These are phyloP conservation scores for Meta bourneti DNA, from an alignment of 2,888 invertebrate genomes.

Conservation along the genomic window DNA sequence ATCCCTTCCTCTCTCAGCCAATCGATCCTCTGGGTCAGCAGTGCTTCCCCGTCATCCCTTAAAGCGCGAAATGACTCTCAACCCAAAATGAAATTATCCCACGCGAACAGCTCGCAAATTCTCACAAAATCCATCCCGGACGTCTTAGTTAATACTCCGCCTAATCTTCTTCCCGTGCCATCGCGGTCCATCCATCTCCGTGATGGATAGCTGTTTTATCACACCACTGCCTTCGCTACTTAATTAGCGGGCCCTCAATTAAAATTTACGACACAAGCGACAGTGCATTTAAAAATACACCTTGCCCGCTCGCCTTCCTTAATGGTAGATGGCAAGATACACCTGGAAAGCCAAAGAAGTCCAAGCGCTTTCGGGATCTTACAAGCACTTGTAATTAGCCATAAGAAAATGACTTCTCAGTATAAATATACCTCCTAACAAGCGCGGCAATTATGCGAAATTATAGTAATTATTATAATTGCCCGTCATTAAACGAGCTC, in stretches of 20 bases:
- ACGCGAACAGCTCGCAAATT: neutral
- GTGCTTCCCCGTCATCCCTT: no score
- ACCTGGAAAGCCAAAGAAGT: slow-evolving; percentile 19
- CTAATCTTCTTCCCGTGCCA: slow-evolving; percentile 17
- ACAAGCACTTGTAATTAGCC: slow-evolving; percentile 55
- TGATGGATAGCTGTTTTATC: slow-evolving; percentile 64
- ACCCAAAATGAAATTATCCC: slow-evolving; percentile 18
- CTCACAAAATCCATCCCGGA: slow-evolving; percentile 5
- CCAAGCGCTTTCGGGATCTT: slow-evolving; percentile 1
- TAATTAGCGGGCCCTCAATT: slow-evolving; percentile 63
- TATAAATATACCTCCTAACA: slow-evolving; percentile 66
- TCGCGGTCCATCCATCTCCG: slow-evolving; percentile 39
- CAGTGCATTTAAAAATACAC: slow-evolving; percentile 46
- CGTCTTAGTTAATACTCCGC: slow-evolving; percentile 45
- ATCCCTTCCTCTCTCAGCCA: no score
- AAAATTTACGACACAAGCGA: slow-evolving; percentile 57
- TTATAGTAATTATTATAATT: slow-evolving; percentile 71
- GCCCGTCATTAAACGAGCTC: slow-evolving; percentile 57
- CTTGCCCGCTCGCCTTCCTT: neutral
- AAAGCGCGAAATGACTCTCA: no score
- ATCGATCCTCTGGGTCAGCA: no score
- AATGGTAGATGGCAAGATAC: slow-evolving; percentile 17
- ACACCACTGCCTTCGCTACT: slow-evolving; percentile 41
- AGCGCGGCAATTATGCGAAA: slow-evolving; percentile 61
- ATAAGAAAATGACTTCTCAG: slow-evolving; percentile 65